Evolutionary conservation across 2,797 vertebrate genomes (phyloP), one percentile per base, ranked within the genome.

Genomic region (Lithobates sylvaticus): DNA sequence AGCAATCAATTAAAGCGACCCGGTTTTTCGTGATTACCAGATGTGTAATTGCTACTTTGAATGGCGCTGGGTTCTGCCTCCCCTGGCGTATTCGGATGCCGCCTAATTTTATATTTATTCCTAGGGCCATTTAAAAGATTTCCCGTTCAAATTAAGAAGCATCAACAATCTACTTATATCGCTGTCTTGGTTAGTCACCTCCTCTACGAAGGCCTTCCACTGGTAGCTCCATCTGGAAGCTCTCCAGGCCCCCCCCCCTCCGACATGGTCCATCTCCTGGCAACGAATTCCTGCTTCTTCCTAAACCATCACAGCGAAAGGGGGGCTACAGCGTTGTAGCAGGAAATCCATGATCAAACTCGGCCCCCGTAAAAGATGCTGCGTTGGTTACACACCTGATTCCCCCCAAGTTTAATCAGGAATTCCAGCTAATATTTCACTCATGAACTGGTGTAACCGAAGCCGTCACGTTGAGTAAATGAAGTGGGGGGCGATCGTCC

Each of bases 271-370:
- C 75, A 83, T 68, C 75, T 78, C 75, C 76, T 74, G 1, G 36
- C 10, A 29, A 78, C 78, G 69, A 79, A 79, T 83, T 87, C 85
- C 74, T 78, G 70, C 81, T 78, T 73, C 83, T 72, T 75, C 42
- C 18, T 68, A 84, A 84, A 75, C 54, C 70, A 70, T 80, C 81
- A 36, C 81, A 80, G 50, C 71, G 67, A 44, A n/a, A n/a, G n/a
- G 61, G 39, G 67, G 42, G 69, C 29, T 23, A 69, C 81, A 80
- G 75, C 70, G 61, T 79, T 84, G 81, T 87, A 87, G 42, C 61
- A 79, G 86, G 81, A 87, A 84, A 87, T 87, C 81, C 86, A 70
- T 47, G 76, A 78, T 87, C 86, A 74, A 79, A 75, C 69, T 47
- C 72, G 34, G 58, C 32, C 34, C 50, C 34, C 15, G 61, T 64